phyloP scores from a whole-genome alignment of 2,113 vertebrate genomes.

The Apteryx mantelli region DNA sequence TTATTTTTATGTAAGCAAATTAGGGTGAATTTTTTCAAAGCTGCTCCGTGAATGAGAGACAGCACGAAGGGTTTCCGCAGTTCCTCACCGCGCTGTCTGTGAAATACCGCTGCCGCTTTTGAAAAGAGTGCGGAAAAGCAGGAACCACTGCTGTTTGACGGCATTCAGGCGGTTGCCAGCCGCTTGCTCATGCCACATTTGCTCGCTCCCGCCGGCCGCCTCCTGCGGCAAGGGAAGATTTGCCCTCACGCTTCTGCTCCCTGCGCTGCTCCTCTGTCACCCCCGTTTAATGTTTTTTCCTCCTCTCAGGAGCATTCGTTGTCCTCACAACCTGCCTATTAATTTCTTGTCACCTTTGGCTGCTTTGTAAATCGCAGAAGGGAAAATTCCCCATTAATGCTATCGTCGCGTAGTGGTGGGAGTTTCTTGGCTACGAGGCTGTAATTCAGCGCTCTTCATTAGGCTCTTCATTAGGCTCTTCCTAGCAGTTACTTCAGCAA shows the following conservation, averaged over 20 bases:
- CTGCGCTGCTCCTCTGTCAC: neutral
- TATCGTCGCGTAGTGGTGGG: neutral
- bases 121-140: neutral
- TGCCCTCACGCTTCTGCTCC: neutral
- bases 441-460: neutral
- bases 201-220: rapidly evolving
- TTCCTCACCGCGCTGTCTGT: neutral
- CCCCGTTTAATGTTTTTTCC: neutral
- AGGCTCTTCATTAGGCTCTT: neutral
- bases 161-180: neutral
- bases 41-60: neutral
- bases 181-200: neutral
- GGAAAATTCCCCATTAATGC: neutral
- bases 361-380: neutral
- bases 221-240: neutral
- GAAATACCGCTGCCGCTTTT: neutral
- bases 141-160: neutral
- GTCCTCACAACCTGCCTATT: neutral
- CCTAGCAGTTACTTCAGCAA: neutral
- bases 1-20: neutral
- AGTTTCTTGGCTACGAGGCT: neutral
- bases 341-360: neutral
- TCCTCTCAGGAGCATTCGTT: neutral
- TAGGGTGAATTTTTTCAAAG: neutral
- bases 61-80: neutral